Evolutionary conservation across 2,888 invertebrate species (phyloP).

Genomic region (Thumatha senex): DNA sequence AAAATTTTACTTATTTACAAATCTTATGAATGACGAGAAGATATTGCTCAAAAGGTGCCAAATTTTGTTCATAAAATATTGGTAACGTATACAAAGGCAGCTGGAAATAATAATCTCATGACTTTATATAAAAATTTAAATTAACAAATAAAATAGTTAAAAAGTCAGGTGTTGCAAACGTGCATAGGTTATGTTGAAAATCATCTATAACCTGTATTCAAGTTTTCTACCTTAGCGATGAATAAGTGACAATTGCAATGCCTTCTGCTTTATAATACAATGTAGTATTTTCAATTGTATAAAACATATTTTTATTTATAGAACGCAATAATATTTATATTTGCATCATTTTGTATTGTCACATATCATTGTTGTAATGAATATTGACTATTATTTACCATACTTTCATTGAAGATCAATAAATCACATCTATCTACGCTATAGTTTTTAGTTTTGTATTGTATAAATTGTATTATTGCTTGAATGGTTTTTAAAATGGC

Average conservation of each 20-base stretch:
- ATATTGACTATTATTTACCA: background rate
- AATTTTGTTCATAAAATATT: conserved; percentile 28
- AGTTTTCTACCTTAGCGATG: too few species aligned
- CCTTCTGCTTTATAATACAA: background rate
- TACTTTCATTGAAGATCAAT: too few species aligned
- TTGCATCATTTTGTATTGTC: background rate
- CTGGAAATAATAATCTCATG: conserved; percentile 27
- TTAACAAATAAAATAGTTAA: conserved; percentile 7
- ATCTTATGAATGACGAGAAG: conserved; percentile 15
- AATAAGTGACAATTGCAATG: too few species aligned
- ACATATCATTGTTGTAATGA: background rate
- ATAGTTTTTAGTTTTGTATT: background rate
- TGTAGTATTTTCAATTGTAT: background rate
- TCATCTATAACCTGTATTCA: too few species aligned
- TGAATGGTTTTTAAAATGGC: background rate
- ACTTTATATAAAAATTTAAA: conserved; percentile 16
- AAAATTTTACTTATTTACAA: conserved; percentile 2
- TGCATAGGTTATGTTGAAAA: too few species aligned
- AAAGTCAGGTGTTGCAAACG: background rate
- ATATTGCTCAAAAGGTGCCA: conserved; percentile 54
- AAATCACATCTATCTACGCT: background rate
- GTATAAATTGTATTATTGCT: background rate
- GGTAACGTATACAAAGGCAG: conserved; percentile 22
- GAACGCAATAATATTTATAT: background rate
- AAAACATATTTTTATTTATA: too few species aligned